Conservation (phyloP, 1,140 invertebrate genomes). For the Arctopsyche grandis region DNA sequence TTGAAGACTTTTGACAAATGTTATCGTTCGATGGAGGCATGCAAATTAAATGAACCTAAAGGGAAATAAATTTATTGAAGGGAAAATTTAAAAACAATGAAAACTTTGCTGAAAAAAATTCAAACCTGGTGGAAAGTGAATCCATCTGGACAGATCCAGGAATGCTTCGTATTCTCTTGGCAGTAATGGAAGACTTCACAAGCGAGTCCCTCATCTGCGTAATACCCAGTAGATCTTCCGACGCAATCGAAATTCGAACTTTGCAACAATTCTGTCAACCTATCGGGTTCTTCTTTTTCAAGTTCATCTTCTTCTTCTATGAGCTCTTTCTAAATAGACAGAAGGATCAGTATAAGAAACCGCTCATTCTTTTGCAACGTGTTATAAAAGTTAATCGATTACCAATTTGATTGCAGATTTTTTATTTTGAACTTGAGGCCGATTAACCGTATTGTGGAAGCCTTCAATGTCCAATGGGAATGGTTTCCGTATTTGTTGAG, state of each 20-base stretch:
- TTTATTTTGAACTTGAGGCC: conserved; percentile 31
- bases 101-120: conserved; percentile 25
- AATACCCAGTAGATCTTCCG: conserved; percentile 87
- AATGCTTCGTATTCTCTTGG: conserved; percentile 88
- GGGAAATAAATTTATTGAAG: conserved; percentile 43
- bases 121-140: conserved; percentile 90
- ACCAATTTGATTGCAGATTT: conserved; percentile 24
- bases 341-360: not conserved
- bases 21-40: conserved; percentile 91
- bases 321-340: conserved; percentile 56
- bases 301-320: conserved; percentile 73
- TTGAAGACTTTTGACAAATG: conserved; percentile 87
- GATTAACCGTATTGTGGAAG: conserved; percentile 39
- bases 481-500: conserved; percentile 45
- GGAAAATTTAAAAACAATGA: not conserved
- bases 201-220: conserved; percentile 87
- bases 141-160: conserved; percentile 92
- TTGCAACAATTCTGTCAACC: conserved; percentile 79
- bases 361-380: not conserved
- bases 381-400: not conserved
- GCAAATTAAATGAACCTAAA: conserved; percentile 88
- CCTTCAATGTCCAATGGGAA: conserved; percentile 42
- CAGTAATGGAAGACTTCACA: conserved; percentile 96
- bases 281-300: conserved; percentile 87
- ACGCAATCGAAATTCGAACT: conserved; percentile 86